Evolutionary conservation across 92 coral and sea anemone species (phyloP), one percentile per base, ranked within the genome.

Genomic region (Pocillopora grandis): DNA sequence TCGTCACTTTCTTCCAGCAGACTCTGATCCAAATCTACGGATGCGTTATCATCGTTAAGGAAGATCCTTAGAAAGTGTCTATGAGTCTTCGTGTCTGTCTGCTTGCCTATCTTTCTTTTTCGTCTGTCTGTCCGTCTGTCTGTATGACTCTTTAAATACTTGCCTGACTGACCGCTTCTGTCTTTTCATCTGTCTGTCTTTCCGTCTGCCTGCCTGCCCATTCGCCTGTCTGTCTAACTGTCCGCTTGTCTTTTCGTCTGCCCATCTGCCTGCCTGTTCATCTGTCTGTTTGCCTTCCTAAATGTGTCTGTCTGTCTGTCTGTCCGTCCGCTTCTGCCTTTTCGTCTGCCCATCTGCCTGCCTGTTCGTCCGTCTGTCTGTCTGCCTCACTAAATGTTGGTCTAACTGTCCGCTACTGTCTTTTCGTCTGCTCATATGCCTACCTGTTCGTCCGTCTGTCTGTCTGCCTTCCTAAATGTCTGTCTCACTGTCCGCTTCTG

Each of bases 21-120:
- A 23, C 86, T 73, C 36, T 27, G 86, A 72, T 83, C 86, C 86
- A 83, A 65, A 83, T 83, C 86, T 19, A 83, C 58, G 13, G 86
- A 36, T 12, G 80, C 79, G 74, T 83, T 83, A 10, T 20, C 62
- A 74, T 27, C 10, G 86, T 83, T 64, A 83, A 83, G 77, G 80
- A 73, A 13, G 4, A 83, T n/a, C 52, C 52, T 42, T 42, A 42
- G 52, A 42, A 3, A 42, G 52, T 42, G 52, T 42, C 52, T 3
- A 42, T 42, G 1, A 42, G 52, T 42, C 52, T 42, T 42, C 52
- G 52, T 42, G 52, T 42, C 52, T 42, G 8, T 20, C 35, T 66
- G 12, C 21, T 8, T 67, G 33, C 23, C 13, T 20, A 33, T 20
- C 23, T 67, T 27, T 27, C 31, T 27, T 59, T 16, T 59, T 12